Percentiles rank a stretch among this genome's conserved stretches.
These are phyloP conservation scores for Caenorhabditis sp. DNA, from an alignment of 2,888 invertebrate genomes.

Conservation along the genomic window DNA sequence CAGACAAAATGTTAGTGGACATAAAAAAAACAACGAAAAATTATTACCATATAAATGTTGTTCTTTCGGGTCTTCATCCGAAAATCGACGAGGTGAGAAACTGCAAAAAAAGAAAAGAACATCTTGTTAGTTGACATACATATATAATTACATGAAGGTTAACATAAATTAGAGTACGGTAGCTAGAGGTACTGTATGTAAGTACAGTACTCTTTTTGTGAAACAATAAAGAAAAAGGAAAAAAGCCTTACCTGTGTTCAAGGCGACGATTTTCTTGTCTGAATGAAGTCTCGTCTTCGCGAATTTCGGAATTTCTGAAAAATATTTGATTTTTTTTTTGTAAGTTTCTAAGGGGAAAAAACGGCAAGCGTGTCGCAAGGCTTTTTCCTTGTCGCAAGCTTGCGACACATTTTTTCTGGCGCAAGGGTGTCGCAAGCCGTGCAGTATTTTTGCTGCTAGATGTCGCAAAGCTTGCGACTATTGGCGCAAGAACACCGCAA, in stretches of 20 bases:
- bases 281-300: background rate
- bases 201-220: too few species aligned
- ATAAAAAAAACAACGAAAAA: background rate
- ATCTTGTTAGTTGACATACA: background rate
- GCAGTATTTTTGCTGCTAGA: too few species aligned
- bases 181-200: too few species aligned
- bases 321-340: background rate
- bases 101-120: background rate
- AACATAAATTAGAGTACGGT: too few species aligned
- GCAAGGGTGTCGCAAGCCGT: too few species aligned
- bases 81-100: background rate
- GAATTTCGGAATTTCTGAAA: slow-evolving; percentile 1
- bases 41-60: background rate
- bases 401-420: too few species aligned
- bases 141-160: too few species aligned
- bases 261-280: slow-evolving; percentile 25
- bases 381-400: too few species aligned
- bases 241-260: slow-evolving; percentile 15
- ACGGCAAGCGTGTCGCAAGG: too few species aligned
- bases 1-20: background rate
- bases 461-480: too few species aligned
- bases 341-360: too few species aligned
- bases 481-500: too few species aligned
- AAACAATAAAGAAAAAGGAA: background rate
- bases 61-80: slow-evolving; percentile 35